A percentile compares a stretch with the other conserved stretches of the same genome.
Evolutionary conservation across 2,797 vertebrate species (phyloP).

Genomic region (Scolopax bukidnonensis): DNA sequence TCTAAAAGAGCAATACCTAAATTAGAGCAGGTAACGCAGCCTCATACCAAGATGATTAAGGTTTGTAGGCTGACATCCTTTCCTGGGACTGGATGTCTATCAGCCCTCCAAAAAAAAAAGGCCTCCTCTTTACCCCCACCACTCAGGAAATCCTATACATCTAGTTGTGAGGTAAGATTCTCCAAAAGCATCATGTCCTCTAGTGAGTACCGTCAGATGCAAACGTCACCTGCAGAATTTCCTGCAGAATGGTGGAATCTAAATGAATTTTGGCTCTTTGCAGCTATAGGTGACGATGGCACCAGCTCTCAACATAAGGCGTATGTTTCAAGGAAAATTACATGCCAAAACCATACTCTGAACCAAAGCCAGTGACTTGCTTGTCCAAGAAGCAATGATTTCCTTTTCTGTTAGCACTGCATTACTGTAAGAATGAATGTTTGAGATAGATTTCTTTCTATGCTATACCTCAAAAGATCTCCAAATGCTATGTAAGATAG

Average conservation of each 20-base stretch:
- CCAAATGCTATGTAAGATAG: not conserved
- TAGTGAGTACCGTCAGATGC: not conserved
- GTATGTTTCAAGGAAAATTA: not conserved
- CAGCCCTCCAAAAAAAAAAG: not conserved
- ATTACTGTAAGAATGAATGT: not conserved
- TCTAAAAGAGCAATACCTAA: not conserved
- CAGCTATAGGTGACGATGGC: not conserved
- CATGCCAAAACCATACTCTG: not conserved
- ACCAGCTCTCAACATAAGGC: not conserved
- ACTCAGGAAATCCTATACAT: not conserved
- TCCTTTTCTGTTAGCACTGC: not conserved
- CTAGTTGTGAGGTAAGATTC: not conserved
- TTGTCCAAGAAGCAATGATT: not conserved
- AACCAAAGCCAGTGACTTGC: not conserved
- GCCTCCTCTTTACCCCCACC: not conserved
- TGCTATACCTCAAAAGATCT: not conserved
- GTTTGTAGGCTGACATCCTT: not conserved
- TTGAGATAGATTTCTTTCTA: not conserved
- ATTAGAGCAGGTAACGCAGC: not conserved
- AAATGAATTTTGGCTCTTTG: not conserved
- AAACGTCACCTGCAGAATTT: not conserved
- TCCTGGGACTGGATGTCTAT: not conserved
- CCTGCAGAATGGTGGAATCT: not conserved
- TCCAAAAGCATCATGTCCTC: not conserved
- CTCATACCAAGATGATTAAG: rapidly evolving